Conservation (phyloP, 2,888 invertebrate species). For the Xanthia icteritia region DNA sequence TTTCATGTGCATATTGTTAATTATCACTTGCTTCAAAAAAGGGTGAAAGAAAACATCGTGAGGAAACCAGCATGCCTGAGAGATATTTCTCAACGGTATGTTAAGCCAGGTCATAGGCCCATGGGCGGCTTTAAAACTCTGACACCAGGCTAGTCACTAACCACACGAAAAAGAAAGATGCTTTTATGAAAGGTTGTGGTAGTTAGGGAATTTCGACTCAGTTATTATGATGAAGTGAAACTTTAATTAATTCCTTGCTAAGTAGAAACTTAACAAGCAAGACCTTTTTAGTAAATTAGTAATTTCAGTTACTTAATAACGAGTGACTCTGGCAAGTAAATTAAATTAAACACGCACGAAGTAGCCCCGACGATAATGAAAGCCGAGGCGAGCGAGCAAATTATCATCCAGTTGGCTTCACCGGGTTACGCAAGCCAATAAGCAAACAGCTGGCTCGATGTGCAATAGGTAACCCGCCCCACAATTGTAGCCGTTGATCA, state of each 20-base stretch:
- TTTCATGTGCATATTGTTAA: too few species aligned
- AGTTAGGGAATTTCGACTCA: not conserved
- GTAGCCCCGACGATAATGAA: constrained; percentile 83
- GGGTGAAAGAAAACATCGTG: too few species aligned
- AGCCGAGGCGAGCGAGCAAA: constrained; percentile 84
- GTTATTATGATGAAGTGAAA: constrained; percentile 23
- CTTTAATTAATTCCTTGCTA: constrained; percentile 37
- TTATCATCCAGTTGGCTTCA: constrained; percentile 86
- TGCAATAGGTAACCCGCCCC: constrained; percentile 84
- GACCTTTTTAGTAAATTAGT: constrained; percentile 69
- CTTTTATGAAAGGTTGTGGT: not conserved
- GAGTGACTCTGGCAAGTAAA: constrained; percentile 79
- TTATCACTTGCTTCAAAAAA: too few species aligned
- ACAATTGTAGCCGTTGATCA: constrained; percentile 84
- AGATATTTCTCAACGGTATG: too few species aligned
- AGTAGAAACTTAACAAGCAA: constrained; percentile 40
- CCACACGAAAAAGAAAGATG: too few species aligned
- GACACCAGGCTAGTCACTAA: too few species aligned
- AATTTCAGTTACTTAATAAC: constrained; percentile 74
- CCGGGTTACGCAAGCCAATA: constrained; percentile 87
- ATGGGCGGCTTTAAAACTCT: too few species aligned
- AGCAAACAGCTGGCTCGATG: constrained; percentile 84
- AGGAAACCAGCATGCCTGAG: too few species aligned
- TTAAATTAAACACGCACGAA: constrained; percentile 88
- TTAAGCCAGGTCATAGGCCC: too few species aligned